Base-by-base conservation (phyloP, 2,113 vertebrate species). In the Elephas maximus region DNA sequence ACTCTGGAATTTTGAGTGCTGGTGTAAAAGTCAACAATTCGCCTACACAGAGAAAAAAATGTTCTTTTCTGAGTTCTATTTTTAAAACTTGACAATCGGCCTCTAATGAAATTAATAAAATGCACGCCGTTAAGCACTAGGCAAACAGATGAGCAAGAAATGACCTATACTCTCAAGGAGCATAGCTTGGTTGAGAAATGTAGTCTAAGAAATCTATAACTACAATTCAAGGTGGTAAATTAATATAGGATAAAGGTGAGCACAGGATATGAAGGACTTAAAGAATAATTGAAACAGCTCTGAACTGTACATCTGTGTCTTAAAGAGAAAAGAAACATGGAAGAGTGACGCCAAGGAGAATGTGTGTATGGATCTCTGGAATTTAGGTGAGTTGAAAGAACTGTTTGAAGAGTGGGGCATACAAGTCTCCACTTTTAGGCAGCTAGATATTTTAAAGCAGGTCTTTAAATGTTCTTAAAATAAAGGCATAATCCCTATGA, bases 31-130 rank as follows among this genome's bases (percentile, higher is more conserved):
- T 67, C 53, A 57, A 83, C 69, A 83, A 57, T 12, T 4, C 6
- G 67, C 44, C 44, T 57, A 5, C 37, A 76, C 53, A 33, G 20
- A 26, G 65, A 76, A 76, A 89, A 33, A 73, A 20, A 37, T 76
- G 20, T 74, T 15, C n/a, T 83, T 1, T 2, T 76, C 9, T 44
- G 83, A 57, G n/a, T 94, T 83, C 9, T 3, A 53, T 20, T 65
- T 83, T 51, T 57, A 41, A 10, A 89, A 88, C n/a, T 82, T 82
- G 69, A 83, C 26, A 83, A n/a, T 15, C 41, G 44, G 1, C 21
- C 9, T 67, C 90, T 41, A 82, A 89, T 76, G 51, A 57, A 83
- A 90, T 67, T 41, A 82, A 89, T 76, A 65, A 57, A 83, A 90
- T 67, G 20, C 5, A 51, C 14, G 76, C 4, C 76, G 44, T 65